A percentile compares a stretch with the other conserved stretches of the same genome.
These are phyloP conservation scores for Lysandra bellargus DNA, from an alignment of 2,888 invertebrate genomes.

Conservation along the genomic window DNA sequence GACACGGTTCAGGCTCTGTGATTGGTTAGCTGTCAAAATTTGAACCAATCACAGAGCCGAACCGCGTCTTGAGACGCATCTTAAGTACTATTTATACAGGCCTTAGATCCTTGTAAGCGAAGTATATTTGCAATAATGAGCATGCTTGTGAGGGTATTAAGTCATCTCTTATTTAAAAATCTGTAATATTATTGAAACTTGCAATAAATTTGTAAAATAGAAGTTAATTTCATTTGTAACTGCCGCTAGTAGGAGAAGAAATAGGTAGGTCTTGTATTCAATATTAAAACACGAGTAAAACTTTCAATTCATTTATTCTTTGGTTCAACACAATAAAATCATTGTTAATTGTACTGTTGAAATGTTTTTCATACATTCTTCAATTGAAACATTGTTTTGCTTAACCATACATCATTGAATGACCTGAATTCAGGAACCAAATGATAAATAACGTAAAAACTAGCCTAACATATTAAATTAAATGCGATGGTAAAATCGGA, in stretches of 20 bases:
- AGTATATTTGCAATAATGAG: not conserved
- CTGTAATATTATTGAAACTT: not conserved
- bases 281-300: not conserved
- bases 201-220: not conserved
- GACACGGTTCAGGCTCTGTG: too few relatives aligned
- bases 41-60: too few relatives aligned
- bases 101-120: too few relatives aligned
- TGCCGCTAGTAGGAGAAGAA: not conserved
- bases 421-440: not conserved
- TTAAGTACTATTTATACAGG: too few relatives aligned
- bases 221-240: not conserved
- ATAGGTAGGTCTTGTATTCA: not conserved
- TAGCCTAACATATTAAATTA: not conserved
- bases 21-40: too few relatives aligned
- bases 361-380: not conserved
- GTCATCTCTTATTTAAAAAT: too few relatives aligned
- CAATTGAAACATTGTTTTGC: not conserved
- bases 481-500: not conserved
- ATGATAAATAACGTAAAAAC: not conserved
- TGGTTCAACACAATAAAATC: slow-evolving; percentile 25
- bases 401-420: not conserved
- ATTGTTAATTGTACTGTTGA: slow-evolving; percentile 23
- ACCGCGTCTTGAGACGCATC: too few relatives aligned
- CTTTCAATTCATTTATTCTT: slow-evolving; percentile 15
- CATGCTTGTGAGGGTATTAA: too few relatives aligned